Evolutionary conservation across 2,797 vertebrate species (phyloP).

Genomic region (Sandelia bainsii): DNA sequence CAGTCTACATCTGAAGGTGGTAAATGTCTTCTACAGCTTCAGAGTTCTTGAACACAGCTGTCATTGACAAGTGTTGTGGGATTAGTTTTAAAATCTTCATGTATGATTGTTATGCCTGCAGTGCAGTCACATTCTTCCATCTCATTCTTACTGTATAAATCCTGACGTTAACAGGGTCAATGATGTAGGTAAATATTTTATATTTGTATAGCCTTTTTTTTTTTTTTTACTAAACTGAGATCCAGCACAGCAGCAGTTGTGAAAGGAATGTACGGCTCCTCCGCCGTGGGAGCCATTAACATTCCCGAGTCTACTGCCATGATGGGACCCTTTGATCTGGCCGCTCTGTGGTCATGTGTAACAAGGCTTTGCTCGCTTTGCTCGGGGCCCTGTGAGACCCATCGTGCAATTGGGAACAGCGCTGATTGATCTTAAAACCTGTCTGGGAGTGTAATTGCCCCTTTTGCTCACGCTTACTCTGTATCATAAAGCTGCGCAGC

Average conservation of each 20-base stretch:
- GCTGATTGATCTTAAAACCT: slow-evolving; percentile 72
- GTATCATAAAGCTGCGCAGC: slow-evolving; percentile 38
- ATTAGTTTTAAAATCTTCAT: slow-evolving; percentile 7
- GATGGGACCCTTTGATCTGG: slow-evolving; percentile 69
- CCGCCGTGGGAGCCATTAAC: slow-evolving; percentile 66
- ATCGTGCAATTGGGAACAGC: slow-evolving; percentile 55
- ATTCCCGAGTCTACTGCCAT: slow-evolving; percentile 51
- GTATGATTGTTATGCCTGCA: not conserved
- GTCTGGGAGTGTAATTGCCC: slow-evolving; percentile 66
- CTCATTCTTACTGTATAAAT: too few relatives aligned
- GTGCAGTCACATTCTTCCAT: too few relatives aligned
- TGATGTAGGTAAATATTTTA: slow-evolving; percentile 12
- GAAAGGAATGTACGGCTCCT: slow-evolving; percentile 29
- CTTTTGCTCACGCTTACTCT: slow-evolving; percentile 27
- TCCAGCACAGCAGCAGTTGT: slow-evolving; percentile 29
- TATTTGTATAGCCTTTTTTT: slow-evolving; percentile 12
- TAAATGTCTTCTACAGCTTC: too few relatives aligned
- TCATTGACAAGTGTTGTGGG: too few relatives aligned
- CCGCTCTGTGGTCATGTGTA: slow-evolving; percentile 65
- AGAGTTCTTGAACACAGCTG: too few relatives aligned
- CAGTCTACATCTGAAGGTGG: too few relatives aligned
- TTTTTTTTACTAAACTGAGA: not conserved
- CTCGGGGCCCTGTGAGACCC: slow-evolving; percentile 59
- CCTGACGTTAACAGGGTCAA: slow-evolving; percentile 10
- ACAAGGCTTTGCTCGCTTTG: slow-evolving; percentile 40